Base-by-base conservation (phyloP, 1,140 invertebrate species). In the Dinoponera quadriceps region DNA sequence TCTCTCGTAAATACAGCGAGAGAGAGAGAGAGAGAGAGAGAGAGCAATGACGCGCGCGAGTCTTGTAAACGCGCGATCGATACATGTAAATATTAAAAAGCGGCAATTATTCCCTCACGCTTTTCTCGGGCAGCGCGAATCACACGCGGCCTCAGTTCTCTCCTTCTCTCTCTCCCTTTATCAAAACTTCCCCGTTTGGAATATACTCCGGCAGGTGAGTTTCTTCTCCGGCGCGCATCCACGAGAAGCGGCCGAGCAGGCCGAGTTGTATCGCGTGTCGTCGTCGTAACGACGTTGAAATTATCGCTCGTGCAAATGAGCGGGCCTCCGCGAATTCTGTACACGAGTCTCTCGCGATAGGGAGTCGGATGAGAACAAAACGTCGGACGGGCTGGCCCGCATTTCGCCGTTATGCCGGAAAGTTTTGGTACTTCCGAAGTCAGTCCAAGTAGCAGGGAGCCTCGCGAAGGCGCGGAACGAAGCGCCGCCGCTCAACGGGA, bases 401-500 rank as follows among this genome's bases (percentile, higher is more conserved):
- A 62, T 86, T 57, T 54, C 27, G 68, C 62, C 18, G 54, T 48
- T 80, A 69, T 60, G 44, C 38, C 2, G 48, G 69, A 73, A 88
- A 88, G 77, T 88, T 88, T 84, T 27, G 55, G 54, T 68, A 60
- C 59, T 78, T 54, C 18, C 22, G 29, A 81, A 60, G 63, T 75
- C 65, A 60, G 22, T 5, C 60, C 54, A 54, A 84, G 82, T 44
- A 27, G 81, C 2, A 16, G 82, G 54, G 59, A 75, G 81, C 75
- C 75, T 84, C 77, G 51, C 51, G 74, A 57, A 63, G 57, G 54
- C 51, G 57, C 25, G 49, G 25, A 48, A 77, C 29, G 75, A 84
- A 86, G 51, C 75, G 33, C 51, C 38, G 66, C 55, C 68, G 83
- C 62, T 89, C 84, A 84, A 88, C 62, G 65, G 51, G 80, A 89